These are phyloP conservation scores for Phorcus lineatus DNA, from an alignment of 2,888 invertebrate genomes.

Conservation along the genomic window DNA sequence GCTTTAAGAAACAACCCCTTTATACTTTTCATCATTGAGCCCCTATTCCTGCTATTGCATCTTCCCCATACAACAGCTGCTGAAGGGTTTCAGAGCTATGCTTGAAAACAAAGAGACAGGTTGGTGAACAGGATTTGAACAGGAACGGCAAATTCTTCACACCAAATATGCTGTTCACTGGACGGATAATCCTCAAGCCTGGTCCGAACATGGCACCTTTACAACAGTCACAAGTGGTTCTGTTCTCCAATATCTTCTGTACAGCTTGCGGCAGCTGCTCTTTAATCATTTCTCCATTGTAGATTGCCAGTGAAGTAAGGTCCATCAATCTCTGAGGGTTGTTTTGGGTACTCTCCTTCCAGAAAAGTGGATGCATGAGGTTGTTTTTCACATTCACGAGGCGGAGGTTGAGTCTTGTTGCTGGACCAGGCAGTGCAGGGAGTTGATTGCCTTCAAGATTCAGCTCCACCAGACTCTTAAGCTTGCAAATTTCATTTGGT, in stretches of 20 bases:
- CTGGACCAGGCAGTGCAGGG: conserved; percentile 66
- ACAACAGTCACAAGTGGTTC: conserved; percentile 70
- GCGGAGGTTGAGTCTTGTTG: conserved; percentile 59
- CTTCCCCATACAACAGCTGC: conserved; percentile 55
- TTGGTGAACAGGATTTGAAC: conserved; percentile 70
- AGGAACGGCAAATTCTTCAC: conserved; percentile 72
- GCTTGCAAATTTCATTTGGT: conserved; percentile 64
- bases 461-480: conserved; percentile 65
- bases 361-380: conserved; percentile 75
- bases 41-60: not conserved
- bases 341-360: conserved; percentile 69
- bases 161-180: conserved; percentile 69
- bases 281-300: conserved; percentile 42
- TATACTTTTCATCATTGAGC: not conserved
- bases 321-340: conserved; percentile 68
- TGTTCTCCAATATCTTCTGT: conserved; percentile 44
- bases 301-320: conserved; percentile 53
- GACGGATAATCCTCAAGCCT: conserved; percentile 71
- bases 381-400: conserved; percentile 71
- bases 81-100: conserved; percentile 55
- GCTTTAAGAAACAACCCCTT: too few species aligned
- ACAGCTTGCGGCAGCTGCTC: conserved; percentile 47
- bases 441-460: conserved; percentile 74
- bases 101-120: conserved; percentile 64
- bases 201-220: conserved; percentile 67